Evolutionary conservation across 2,113 vertebrate genomes (phyloP).

Genomic region (Heterotilapia buettikoferi): DNA sequence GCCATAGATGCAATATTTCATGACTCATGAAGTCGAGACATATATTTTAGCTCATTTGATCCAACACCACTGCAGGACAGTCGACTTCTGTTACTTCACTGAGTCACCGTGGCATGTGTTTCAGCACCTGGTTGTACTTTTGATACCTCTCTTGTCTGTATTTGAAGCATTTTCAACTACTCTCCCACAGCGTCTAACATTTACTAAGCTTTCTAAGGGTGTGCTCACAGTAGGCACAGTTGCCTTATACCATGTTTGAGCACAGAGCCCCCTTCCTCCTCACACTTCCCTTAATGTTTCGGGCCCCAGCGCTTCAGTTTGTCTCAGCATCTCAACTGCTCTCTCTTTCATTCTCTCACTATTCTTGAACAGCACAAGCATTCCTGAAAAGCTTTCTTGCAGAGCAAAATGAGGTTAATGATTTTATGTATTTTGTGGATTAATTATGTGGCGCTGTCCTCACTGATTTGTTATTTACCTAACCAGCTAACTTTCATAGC

Average conservation of each 20-base stretch:
- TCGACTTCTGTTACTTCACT: background rate
- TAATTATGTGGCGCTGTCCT: background rate
- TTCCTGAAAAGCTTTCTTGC: rapidly evolving
- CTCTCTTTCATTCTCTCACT: background rate
- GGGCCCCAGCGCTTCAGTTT: background rate
- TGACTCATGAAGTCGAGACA: background rate
- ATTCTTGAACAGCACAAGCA: background rate
- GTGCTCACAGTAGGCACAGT: background rate
- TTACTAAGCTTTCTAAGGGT: background rate
- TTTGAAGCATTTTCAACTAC: background rate
- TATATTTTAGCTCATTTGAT: background rate
- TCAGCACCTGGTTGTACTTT: background rate
- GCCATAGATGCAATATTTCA: background rate
- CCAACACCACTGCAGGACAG: background rate
- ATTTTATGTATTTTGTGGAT: background rate
- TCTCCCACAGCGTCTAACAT: background rate
- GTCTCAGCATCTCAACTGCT: background rate
- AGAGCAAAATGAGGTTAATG: background rate
- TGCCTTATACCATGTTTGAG: background rate
- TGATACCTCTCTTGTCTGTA: background rate
- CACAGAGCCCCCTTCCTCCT: background rate
- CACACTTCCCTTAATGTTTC: background rate
- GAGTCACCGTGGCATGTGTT: background rate
- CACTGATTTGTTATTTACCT: background rate
- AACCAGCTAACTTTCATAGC: background rate